Percentiles rank a stretch among this genome's conserved stretches.
These are phyloP conservation scores for Isurus oxyrinchus DNA, from an alignment of 2,113 vertebrate species.

Conservation along the genomic window DNA sequence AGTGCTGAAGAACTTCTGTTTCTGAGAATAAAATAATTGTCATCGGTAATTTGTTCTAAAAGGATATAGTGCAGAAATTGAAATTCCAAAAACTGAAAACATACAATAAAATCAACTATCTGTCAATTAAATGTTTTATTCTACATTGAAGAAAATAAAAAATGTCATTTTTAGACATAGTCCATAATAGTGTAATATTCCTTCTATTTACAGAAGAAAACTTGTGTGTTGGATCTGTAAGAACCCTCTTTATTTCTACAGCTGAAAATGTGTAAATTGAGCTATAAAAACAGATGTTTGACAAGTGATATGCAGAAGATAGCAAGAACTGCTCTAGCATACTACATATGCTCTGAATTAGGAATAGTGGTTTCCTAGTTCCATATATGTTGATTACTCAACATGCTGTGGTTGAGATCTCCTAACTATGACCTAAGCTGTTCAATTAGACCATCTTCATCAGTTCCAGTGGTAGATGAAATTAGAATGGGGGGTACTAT, in stretches of 20 bases:
- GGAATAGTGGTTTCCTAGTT: background rate
- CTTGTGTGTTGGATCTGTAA: slow-evolving; percentile 20
- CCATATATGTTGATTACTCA: background rate
- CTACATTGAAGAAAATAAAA: background rate
- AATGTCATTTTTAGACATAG: background rate
- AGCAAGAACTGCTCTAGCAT: background rate
- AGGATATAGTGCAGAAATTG: background rate
- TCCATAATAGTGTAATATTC: background rate
- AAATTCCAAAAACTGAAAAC: slow-evolving; percentile 6
- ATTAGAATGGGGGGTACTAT: background rate
- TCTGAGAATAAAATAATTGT: background rate
- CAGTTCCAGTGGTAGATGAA: background rate
- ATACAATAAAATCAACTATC: background rate
- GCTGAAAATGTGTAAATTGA: background rate
- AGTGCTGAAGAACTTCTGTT: background rate
- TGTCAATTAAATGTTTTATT: background rate
- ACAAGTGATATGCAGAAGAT: background rate
- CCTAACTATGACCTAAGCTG: background rate
- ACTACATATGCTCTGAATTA: background rate
- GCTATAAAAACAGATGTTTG: background rate
- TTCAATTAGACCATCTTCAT: background rate
- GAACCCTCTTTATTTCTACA: background rate
- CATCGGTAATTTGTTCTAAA: too few relatives aligned
- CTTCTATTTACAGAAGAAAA: background rate
- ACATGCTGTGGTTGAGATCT: background rate